Base-by-base conservation (phyloP, 2,113 vertebrate species). In the Cyanistes caeruleus region DNA sequence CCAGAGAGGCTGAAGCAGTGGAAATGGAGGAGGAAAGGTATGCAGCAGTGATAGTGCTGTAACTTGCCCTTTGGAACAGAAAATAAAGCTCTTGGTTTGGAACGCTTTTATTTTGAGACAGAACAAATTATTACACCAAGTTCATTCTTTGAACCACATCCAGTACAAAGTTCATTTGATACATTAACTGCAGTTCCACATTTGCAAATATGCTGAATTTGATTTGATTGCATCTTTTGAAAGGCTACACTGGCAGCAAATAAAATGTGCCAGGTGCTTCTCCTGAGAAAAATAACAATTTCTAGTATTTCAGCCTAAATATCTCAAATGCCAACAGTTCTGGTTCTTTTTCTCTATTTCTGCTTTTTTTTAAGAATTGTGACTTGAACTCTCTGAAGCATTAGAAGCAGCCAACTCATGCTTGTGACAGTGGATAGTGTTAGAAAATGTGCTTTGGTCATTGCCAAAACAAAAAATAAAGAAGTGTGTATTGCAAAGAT, bases 21-120 rank as follows among this genome's bases (percentile, higher is more conserved):
- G 68, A 56, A 84, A 84, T 30, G 48, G 69, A 89, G 55, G 52
- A 84, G 65, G 43, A 58, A 84, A 91, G 74, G 65, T 89, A 73
- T 72, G 65, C 69, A 73, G 52, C 31, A 44, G 65, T 76, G 65
- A 69, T 64, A 27, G 46, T 95, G 89, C 94, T 91, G 49, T 65
- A 87, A 81, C 81, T 93, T 90, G 88, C 83, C 94, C 87, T 95
- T 95, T 93, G 93, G 81, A 96, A 84, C 7, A 19, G 84, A 94
- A 84, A 95, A 89, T 67, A 77, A 90, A 93, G 33, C 39, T 90
- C 21, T 85, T 17, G 3, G 41, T 85, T 87, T 75, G 62, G 48
- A 51, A 39, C 1, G 1, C 17, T 55, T 59, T 76, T 84, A 62
- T 86, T 90, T 63, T 56, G 67, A 91, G 80, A 75, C 55, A 93